Evolutionary conservation across 2,797 vertebrate species (phyloP).

Genomic region (Epinephelus malabaricus): DNA sequence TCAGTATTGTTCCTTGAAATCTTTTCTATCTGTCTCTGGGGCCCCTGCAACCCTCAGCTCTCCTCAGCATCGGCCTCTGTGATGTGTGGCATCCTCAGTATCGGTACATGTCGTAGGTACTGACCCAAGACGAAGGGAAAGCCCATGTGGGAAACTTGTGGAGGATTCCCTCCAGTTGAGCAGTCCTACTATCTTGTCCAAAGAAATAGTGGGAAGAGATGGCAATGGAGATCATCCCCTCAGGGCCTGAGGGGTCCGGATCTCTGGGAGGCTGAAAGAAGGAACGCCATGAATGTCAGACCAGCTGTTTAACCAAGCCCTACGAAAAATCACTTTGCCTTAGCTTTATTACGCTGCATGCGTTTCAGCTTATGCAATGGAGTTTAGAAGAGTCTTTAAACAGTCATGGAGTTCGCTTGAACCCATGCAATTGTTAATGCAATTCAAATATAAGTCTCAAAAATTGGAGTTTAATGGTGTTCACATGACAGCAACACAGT

Average conservation of each 20-base stretch:
- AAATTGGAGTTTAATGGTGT: constrained; percentile 1
- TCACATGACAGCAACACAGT: constrained; percentile 1
- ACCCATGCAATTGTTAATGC: neutral
- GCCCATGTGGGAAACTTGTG: constrained; percentile 91
- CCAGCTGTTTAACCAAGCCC: neutral
- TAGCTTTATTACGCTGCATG: constrained; percentile 18
- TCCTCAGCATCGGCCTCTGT: constrained; percentile 73
- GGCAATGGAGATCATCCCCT: constrained; percentile 91
- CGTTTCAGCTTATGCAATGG: constrained; percentile 10
- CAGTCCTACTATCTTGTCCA: constrained; percentile 89
- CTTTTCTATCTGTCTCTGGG: constrained; percentile 4
- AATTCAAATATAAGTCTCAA: neutral
- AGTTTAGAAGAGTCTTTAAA: constrained; percentile 11
- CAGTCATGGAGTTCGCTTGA: neutral
- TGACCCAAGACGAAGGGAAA: constrained; percentile 95
- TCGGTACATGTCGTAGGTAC: constrained; percentile 93
- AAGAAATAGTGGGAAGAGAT: constrained; percentile 94
- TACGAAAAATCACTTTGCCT: neutral
- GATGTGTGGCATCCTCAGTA: constrained; percentile 82
- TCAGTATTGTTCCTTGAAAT: constrained; percentile 38
- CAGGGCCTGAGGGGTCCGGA: constrained; percentile 77
- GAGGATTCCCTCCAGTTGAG: constrained; percentile 86
- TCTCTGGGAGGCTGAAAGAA: constrained; percentile 85
- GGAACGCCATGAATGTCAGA: constrained; percentile 12
- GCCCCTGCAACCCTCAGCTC: constrained; percentile 19